Evolutionary conservation across 1,140 invertebrate species (phyloP), one percentile per base, ranked within the genome.

Genomic region (Procambarus clarkii): DNA sequence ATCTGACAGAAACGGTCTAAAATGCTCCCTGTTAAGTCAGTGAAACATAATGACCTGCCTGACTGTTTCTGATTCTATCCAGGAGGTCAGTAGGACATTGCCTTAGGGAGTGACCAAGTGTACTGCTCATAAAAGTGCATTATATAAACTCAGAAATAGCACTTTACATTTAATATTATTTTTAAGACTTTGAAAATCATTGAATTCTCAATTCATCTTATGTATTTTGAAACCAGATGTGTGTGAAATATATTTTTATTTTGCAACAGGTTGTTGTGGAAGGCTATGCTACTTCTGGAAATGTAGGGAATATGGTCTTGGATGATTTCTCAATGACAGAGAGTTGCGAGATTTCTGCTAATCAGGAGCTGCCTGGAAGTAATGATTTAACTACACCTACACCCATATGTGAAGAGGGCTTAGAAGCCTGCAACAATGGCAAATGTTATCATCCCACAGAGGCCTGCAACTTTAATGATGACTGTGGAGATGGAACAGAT

Each of bases 261-360:
- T 44, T 21, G 11, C 21, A 11, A 15, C 89, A 91, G 89, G 45
- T 91, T 78, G 81, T 91, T 44, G 60, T 91, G 46, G 89, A 84
- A 50, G 89, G 89, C 5, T 50, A 21, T 18, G 76, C 34, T 2
- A 64, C 11, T 34, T 34, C 69, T 21, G 71, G 48, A 8, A 46
- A 54, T 48, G 18, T 24, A 2, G 89, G 89, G 9, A 78, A 79
- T 44, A 48, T 91, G 50, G 82, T 50, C 0, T 24, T 86, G 4
- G 89, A 91, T 80, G 89, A 91, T 58, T 85, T 91, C 48, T 91
- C 89, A 18, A 91, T 91, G 89, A 79, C 89, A 2, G 81, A 81
- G 7, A 45, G 21, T 24, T 91, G 89, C 71, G 74, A 91, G 24
- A 9, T 24, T 11, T 58, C 89, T 24, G 1, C 7, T 13, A 80